Evolutionary conservation across 2,113 vertebrate genomes (phyloP), one percentile per base, ranked within the genome.

Genomic region (Oncorhynchus tshawytscha): DNA sequence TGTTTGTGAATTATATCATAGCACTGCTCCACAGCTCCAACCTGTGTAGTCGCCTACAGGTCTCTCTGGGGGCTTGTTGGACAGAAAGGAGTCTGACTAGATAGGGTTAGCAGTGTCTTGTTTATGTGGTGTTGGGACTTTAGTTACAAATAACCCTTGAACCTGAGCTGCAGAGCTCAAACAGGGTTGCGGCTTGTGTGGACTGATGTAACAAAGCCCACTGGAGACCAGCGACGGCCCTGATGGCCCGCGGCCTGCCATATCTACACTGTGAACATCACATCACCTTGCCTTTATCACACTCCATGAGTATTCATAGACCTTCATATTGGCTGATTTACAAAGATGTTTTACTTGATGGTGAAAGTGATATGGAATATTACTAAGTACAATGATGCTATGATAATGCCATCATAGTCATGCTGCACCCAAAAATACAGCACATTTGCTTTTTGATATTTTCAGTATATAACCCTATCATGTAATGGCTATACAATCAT

Each of bases 81-180:
- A 88, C 89, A 90, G 90, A 87, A 81, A 67, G 90, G 90, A 76
- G 70, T 70, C 49, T 77, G 76, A 68, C 31, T 48, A 73, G 75
- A 67, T 57, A 59, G 68, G 70, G 45, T 79, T 70, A 71, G 31
- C 45, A 75, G 88, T 87, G 92, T 85, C 90, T 91, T 92, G 91
- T 91, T 93, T 90, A 92, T 84, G 74, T 90, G 89, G 92, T 92
- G 85, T 79, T 81, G 89, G 92, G 92, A 94, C 92, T 94, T 92
- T 92, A 94, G 93, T 94, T 93, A 91, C 85, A 87, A 85, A 86
- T 94, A 92, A 95, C 92, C 93, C 90, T 77, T 91, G 89, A 89
- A 91, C 91, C 91, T 91, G 79, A 84, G 91, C 87, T 91, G 88
- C 90, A 90, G 89, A 88, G 31, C 91, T 88, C 91, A 86, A 83